These are phyloP conservation scores for Drosophila prostipennis DNA, from an alignment of 2,888 invertebrate genomes.

Conservation along the genomic window DNA sequence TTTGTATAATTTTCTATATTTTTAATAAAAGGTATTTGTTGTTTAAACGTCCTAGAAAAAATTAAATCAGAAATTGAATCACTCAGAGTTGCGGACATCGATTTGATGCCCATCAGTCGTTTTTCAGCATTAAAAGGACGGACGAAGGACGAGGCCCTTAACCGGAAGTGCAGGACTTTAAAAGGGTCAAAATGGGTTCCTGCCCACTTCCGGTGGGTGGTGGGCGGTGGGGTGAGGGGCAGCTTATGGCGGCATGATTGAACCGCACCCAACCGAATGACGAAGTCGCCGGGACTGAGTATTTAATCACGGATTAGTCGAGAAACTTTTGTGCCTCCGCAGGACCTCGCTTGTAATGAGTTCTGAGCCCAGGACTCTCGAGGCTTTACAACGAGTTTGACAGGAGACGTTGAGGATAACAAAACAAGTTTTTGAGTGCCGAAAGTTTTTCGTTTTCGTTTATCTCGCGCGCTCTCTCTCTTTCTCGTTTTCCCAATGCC, in stretches of 20 bases:
- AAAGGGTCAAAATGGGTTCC: slow-evolving; percentile 34
- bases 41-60: neutral
- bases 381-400: slow-evolving; percentile 46
- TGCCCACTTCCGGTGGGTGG: slow-evolving; percentile 14
- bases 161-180: slow-evolving; percentile 26
- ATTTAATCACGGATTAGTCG: slow-evolving; percentile 58
- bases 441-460: slow-evolving; percentile 68
- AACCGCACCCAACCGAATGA: slow-evolving; percentile 18
- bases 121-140: slow-evolving; percentile 1
- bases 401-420: slow-evolving; percentile 12
- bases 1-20: neutral
- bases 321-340: slow-evolving; percentile 45
- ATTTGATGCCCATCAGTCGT: slow-evolving; percentile 42
- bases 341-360: slow-evolving; percentile 52
- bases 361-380: slow-evolving; percentile 48
- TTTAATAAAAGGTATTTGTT: neutral
- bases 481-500: slow-evolving; percentile 4
- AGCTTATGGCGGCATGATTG: slow-evolving; percentile 33
- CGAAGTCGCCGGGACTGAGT: slow-evolving; percentile 20
- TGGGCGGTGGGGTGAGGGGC: neutral
- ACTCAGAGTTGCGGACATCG: slow-evolving; percentile 5
- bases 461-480: slow-evolving; percentile 43
- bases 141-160: no score
- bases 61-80: neutral
- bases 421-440: slow-evolving; percentile 49